phyloP scores from a whole-genome alignment of 2,113 vertebrate genomes.

The Esox niger region DNA sequence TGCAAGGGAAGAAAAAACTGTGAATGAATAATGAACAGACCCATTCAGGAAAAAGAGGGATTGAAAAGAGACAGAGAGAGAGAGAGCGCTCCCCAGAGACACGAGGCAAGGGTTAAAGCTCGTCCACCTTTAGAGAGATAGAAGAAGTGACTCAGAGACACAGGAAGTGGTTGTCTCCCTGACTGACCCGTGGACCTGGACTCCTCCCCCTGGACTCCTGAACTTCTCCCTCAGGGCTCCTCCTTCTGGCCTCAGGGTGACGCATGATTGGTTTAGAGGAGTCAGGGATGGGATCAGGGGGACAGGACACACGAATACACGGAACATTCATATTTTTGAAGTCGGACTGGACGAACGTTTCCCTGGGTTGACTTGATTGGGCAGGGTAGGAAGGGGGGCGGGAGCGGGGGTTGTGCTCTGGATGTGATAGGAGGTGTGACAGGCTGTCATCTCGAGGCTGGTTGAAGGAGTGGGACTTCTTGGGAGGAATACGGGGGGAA shows the following conservation, averaged over 20 bases:
- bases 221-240: constrained; percentile 20
- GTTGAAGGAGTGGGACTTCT: constrained; percentile 67
- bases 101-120: neutral
- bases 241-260: neutral
- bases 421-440: constrained; percentile 50
- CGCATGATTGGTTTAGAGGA: neutral
- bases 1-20: too few relatives aligned
- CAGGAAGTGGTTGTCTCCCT: constrained; percentile 10
- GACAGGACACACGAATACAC: constrained; percentile 63
- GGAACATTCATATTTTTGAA: constrained; percentile 41
- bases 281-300: constrained; percentile 15
- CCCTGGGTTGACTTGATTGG: constrained; percentile 49
- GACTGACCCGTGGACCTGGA: constrained; percentile 58
- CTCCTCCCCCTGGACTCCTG: neutral
- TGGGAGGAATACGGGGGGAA: constrained; percentile 69
- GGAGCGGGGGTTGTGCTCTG: constrained; percentile 50
- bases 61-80: neutral
- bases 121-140: neutral
- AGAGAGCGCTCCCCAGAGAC: neutral
- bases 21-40: neutral
- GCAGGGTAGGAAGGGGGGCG: constrained; percentile 67
- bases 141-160: constrained; percentile 3
- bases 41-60: neutral
- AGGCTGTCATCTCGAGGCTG: constrained; percentile 49
- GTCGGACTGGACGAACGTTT: constrained; percentile 9